These are phyloP conservation scores for Pseudomyrmex sp. DNA, from an alignment of 1,140 invertebrate genomes.

Conservation along the genomic window DNA sequence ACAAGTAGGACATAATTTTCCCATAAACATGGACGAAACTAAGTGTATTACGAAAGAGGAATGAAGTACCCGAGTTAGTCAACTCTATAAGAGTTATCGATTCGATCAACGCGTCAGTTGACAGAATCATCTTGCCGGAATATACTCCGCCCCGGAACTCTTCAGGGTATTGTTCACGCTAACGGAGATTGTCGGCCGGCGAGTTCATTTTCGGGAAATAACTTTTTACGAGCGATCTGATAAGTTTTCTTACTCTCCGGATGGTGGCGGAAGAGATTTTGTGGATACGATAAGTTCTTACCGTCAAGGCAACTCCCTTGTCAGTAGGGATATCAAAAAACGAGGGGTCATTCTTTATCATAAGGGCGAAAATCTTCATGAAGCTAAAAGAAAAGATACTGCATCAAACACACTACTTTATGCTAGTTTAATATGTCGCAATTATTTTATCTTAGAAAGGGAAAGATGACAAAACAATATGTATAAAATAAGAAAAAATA, in stretches of 20 bases:
- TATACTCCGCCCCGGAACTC: conserved; percentile 17
- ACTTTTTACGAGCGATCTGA: conserved; percentile 73
- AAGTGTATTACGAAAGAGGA: neutral
- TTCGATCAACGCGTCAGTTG: conserved; percentile 50
- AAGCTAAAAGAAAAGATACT: conserved; percentile 14
- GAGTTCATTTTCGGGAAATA: conserved; percentile 76
- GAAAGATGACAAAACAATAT: neutral
- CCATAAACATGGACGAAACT: neutral
- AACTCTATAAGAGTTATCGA: conserved; percentile 51
- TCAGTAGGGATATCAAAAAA: conserved; percentile 39
- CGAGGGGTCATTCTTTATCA: conserved; percentile 57
- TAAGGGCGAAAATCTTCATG: conserved; percentile 40
- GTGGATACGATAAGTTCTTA: conserved; percentile 61
- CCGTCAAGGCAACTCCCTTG: conserved; percentile 34
- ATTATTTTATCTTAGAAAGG: neutral
- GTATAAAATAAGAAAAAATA: too few relatives aligned
- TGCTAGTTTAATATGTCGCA: neutral
- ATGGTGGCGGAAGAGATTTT: conserved; percentile 53
- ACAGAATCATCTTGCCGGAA: conserved; percentile 49
- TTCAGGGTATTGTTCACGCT: conserved; percentile 62
- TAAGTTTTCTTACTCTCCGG: conserved; percentile 62
- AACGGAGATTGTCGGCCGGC: conserved; percentile 35
- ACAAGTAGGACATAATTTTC: neutral
- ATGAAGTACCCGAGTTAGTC: conserved; percentile 39
- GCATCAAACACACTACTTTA: conserved; percentile 13